A percentile compares a stretch with the other conserved stretches of the same genome.
Evolutionary conservation across 1,140 invertebrate genomes (phyloP).

Genomic region (Rhyacophila brunnea): DNA sequence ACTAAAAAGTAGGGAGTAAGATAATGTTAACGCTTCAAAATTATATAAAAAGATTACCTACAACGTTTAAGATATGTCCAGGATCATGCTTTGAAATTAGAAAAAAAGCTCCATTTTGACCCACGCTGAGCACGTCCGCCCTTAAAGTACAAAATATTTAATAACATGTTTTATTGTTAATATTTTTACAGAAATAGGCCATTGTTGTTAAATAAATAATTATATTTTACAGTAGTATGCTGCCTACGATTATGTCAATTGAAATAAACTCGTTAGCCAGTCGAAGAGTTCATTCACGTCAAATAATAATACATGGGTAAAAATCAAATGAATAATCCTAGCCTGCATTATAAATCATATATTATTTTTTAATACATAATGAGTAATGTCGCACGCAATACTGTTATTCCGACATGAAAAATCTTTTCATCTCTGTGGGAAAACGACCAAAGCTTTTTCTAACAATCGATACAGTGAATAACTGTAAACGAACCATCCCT

Average conservation of each 20-base stretch:
- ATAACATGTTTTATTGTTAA: too few relatives aligned
- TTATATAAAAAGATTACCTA: too few relatives aligned
- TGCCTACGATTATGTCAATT: neutral
- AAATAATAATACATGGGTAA: neutral
- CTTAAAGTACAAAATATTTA: too few relatives aligned
- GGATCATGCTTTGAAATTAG: too few relatives aligned
- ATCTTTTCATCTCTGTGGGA: conserved; percentile 23
- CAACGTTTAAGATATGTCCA: too few relatives aligned
- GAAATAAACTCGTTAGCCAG: neutral
- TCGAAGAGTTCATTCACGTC: neutral
- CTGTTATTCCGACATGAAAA: conserved; percentile 18
- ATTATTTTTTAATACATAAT: conserved; percentile 12
- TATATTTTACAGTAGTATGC: neutral
- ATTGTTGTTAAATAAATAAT: neutral
- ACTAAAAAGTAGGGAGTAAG: too few relatives aligned
- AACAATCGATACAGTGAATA: conserved; percentile 5
- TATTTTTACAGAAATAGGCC: too few relatives aligned
- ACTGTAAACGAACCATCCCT: conserved; percentile 27
- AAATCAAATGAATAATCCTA: conserved; percentile 6
- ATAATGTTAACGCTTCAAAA: too few relatives aligned
- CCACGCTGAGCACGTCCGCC: too few relatives aligned
- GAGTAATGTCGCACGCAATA: conserved; percentile 13
- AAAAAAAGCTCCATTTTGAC: too few relatives aligned
- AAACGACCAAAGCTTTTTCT: conserved; percentile 2
- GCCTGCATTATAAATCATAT: conserved; percentile 15